Evolutionary conservation across 2,797 vertebrate genomes (phyloP).

Genomic region (Champsocephalus esox): DNA sequence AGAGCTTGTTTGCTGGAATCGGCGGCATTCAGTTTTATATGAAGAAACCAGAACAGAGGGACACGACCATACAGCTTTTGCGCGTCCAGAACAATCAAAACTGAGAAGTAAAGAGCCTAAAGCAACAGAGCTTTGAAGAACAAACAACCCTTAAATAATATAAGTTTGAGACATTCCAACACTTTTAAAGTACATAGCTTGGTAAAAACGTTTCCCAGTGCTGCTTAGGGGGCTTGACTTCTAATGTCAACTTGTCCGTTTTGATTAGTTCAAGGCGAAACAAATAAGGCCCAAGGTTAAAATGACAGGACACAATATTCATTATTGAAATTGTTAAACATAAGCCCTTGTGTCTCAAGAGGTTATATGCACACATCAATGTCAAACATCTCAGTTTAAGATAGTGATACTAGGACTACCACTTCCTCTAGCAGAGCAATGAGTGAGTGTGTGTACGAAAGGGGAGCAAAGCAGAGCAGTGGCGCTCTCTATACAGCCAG

Average conservation of each 20-base stretch:
- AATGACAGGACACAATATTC: not conserved
- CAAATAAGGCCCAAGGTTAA: not conserved
- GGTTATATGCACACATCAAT: not conserved
- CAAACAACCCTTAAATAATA: not conserved
- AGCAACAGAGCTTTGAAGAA: not conserved
- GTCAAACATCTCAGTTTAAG: conserved; percentile 6
- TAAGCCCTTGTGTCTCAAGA: not conserved
- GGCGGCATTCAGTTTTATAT: not conserved
- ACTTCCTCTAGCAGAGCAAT: conserved; percentile 51
- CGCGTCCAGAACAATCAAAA: not conserved
- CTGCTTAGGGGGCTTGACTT: not conserved
- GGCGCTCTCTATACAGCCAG: conserved; percentile 52
- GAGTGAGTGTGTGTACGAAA: conserved; percentile 6
- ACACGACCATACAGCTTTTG: not conserved
- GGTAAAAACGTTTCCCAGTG: not conserved
- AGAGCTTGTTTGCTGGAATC: not conserved
- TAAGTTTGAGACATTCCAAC: not conserved
- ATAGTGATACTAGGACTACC: not conserved
- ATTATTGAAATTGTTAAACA: not conserved
- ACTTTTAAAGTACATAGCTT: not conserved
- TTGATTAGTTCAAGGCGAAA: not conserved
- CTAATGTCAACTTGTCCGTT: not conserved
- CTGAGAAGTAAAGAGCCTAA: not conserved
- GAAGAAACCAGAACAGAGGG: not conserved
- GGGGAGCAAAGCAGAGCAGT: conserved; percentile 27